Base-by-base conservation (phyloP, 2,113 vertebrate genomes). In the Callorhinus ursinus region DNA sequence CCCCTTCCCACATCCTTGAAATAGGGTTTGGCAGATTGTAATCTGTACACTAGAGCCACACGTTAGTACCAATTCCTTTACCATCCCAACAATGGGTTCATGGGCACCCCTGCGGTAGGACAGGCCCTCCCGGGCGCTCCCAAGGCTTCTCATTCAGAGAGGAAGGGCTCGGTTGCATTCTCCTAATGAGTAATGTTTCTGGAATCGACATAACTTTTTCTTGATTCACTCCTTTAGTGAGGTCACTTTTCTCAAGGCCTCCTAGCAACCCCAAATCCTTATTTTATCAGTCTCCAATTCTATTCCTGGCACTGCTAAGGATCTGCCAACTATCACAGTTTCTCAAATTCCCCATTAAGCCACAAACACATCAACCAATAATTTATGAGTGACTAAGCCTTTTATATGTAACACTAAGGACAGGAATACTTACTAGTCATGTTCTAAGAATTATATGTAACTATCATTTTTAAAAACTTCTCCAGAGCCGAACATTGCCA, bases 241-340 rank as follows among this genome's bases (percentile, higher is more conserved):
- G n/a, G 71, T 49, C 59, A 80, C 67, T 92, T 90, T 61, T 87
- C 65, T 92, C 53, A 92, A 89, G 63, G 84, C 49, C 26, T 96
- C 67, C 26, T 26, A 63, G 33, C 12, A 95, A 86, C 28, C 24
- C 46, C 7, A 97, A 82, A 69, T 59, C 53, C 86, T 86, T 80
- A 90, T 65, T 94, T 96, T 81, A 92, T 90, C 84, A 36, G 46
- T 81, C 94, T 92, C 55, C 63, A 65, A 59, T 93, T 93, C 93
- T 81, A 83, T 65, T 72, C 36, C n/a, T 88, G 39, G 65, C 53
- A 26, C 39, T 69, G 63, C 46, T 57, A 93, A 90, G 83, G 46
- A 95, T 85, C 74, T 88, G 53, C 65, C 92, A 96, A 88, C 18
- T 81, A 96, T 80, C 51, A 69, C 31, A 55, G 36, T 72, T 93